These are phyloP conservation scores for Cyprinus carpio DNA, from an alignment of 2,113 vertebrate species.

Conservation along the genomic window DNA sequence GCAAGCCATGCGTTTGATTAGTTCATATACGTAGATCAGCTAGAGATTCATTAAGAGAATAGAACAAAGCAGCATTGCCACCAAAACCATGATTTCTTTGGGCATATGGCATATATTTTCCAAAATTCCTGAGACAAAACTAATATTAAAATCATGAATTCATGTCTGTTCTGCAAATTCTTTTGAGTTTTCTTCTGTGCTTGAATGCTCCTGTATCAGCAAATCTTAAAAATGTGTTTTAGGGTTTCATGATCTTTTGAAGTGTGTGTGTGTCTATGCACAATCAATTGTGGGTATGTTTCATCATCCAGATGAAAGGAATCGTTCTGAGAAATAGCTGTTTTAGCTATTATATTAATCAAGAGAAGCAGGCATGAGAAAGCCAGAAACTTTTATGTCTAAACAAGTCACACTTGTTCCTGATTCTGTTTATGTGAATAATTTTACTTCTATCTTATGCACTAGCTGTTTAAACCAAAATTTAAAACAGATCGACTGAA, in stretches of 20 bases:
- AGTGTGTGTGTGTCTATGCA: not conserved
- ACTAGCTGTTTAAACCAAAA: not conserved
- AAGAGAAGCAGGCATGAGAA: not conserved
- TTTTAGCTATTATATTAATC: not conserved
- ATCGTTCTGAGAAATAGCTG: not conserved
- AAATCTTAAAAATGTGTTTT: not conserved
- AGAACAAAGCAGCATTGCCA: not conserved
- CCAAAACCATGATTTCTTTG: not conserved
- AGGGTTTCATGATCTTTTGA: not conserved
- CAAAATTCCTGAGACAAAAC: not conserved
- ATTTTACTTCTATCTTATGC: not conserved
- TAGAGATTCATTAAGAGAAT: not conserved
- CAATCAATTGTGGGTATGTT: not conserved
- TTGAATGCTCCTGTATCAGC: not conserved
- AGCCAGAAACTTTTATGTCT: not conserved
- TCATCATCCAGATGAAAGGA: not conserved
- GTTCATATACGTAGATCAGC: not conserved
- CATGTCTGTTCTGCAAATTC: not conserved
- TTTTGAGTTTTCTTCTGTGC: not conserved
- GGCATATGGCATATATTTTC: not conserved
- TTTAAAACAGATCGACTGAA: not conserved
- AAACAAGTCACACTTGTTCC: constrained; percentile 5
- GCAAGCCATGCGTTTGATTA: not conserved
- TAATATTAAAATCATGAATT: not conserved
- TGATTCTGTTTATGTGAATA: not conserved